Conservation (phyloP, 2,113 vertebrate genomes). For the Seriola aureovittata region DNA sequence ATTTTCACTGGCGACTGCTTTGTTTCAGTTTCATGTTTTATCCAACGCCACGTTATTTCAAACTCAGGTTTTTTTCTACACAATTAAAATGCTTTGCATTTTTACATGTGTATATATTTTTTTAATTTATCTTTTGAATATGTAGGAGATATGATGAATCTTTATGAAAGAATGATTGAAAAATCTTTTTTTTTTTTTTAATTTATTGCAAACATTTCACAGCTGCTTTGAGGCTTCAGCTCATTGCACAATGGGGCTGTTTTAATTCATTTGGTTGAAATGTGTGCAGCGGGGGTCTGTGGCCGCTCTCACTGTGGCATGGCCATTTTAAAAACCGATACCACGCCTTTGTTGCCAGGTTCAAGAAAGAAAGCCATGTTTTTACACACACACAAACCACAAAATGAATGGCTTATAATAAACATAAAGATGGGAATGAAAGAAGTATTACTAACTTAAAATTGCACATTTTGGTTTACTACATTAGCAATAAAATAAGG, state of each 20-base stretch:
- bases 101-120: neutral
- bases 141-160: neutral
- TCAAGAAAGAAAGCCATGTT: constrained; percentile 63
- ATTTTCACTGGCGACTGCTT: constrained; percentile 24
- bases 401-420: neutral
- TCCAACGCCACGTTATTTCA: neutral
- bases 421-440: rapidly evolving
- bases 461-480: neutral
- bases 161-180: neutral
- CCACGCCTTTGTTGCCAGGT: constrained; percentile 86
- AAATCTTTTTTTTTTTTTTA: neutral
- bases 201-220: neutral
- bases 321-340: constrained; percentile 79
- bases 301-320: constrained; percentile 66
- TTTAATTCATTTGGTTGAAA: neutral
- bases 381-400: neutral
- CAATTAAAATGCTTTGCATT: neutral
- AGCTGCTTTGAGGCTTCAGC: neutral
- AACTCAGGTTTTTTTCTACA: neutral
- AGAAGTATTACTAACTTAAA: neutral
- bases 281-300: constrained; percentile 48
- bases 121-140: neutral
- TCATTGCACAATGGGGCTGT: neutral
- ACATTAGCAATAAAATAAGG: neutral
- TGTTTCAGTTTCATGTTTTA: neutral